These are phyloP conservation scores for Perognathus longimembris DNA, from an alignment of 2,113 vertebrate genomes.

Conservation along the genomic window DNA sequence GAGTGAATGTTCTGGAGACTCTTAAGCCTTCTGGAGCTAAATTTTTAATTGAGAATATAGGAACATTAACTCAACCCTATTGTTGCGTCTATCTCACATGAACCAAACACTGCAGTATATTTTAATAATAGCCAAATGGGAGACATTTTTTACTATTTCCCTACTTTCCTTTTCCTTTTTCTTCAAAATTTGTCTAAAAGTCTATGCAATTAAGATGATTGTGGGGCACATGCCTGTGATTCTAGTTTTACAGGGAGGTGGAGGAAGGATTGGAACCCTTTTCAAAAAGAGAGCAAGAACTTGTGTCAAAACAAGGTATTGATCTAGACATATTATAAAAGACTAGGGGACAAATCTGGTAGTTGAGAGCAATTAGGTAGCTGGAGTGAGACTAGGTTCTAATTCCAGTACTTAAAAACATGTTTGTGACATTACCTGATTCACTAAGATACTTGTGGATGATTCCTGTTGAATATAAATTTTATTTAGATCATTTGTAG, in stretches of 20 bases:
- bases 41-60: constrained; percentile 18
- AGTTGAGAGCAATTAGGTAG: too few species aligned
- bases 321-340: too few species aligned
- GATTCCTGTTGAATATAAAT: background rate
- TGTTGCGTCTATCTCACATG: background rate
- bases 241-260: too few species aligned
- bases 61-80: background rate
- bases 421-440: background rate
- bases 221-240: too few species aligned
- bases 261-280: too few species aligned
- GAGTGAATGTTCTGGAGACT: background rate
- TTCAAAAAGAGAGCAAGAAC: too few species aligned
- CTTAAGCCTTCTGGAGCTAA: background rate
- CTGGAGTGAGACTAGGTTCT: too few species aligned
- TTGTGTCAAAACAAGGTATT: too few species aligned
- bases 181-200: background rate
- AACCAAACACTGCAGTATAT: background rate
- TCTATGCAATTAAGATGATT: background rate
- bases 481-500: background rate
- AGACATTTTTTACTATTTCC: background rate
- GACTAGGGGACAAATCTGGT: too few species aligned
- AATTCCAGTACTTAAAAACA: too few species aligned
- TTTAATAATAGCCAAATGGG: constrained; percentile 1
- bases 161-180: background rate
- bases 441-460: background rate